phyloP scores from a whole-genome alignment of 1,140 invertebrate genomes.

The Macrobrachium nipponense region DNA sequence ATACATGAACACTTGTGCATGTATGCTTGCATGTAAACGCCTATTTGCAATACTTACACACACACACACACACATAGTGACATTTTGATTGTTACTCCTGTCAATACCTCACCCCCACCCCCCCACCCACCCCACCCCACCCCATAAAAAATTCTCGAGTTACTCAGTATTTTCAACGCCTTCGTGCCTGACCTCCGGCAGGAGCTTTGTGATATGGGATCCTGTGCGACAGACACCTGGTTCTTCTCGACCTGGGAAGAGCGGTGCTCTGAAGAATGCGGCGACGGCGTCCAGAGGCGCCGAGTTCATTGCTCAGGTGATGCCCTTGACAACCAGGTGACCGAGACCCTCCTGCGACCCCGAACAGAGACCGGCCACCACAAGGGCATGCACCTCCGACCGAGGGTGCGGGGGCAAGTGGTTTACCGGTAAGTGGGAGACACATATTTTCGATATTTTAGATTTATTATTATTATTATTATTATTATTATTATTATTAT shows the following conservation, averaged over 20 bases:
- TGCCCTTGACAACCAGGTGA: slow-evolving; percentile 66
- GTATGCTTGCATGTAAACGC: too few relatives aligned
- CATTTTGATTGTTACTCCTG: too few relatives aligned
- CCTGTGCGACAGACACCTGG: slow-evolving; percentile 68
- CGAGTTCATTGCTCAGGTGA: slow-evolving; percentile 75
- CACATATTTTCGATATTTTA: neutral
- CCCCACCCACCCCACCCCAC: too few relatives aligned
- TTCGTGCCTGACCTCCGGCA: neutral
- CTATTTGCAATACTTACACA: neutral
- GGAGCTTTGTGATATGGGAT: slow-evolving; percentile 72
- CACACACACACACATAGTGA: slow-evolving; percentile 1
- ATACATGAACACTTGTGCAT: too few relatives aligned
- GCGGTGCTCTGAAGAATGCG: slow-evolving; percentile 72
- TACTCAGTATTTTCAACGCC: neutral
- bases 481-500: neutral
- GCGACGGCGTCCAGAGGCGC: slow-evolving; percentile 75
- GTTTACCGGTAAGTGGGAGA: slow-evolving; percentile 77
- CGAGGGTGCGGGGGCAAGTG: slow-evolving; percentile 77
- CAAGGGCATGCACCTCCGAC: slow-evolving; percentile 75
- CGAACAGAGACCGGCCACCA: slow-evolving; percentile 72
- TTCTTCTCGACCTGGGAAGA: slow-evolving; percentile 69
- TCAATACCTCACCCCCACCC: too few relatives aligned
- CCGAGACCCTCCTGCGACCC: slow-evolving; percentile 69
- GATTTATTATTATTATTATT: neutral
- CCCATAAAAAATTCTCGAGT: neutral